Conservation (phyloP, 1,140 invertebrate species). For the Lepidurus arcticus region DNA sequence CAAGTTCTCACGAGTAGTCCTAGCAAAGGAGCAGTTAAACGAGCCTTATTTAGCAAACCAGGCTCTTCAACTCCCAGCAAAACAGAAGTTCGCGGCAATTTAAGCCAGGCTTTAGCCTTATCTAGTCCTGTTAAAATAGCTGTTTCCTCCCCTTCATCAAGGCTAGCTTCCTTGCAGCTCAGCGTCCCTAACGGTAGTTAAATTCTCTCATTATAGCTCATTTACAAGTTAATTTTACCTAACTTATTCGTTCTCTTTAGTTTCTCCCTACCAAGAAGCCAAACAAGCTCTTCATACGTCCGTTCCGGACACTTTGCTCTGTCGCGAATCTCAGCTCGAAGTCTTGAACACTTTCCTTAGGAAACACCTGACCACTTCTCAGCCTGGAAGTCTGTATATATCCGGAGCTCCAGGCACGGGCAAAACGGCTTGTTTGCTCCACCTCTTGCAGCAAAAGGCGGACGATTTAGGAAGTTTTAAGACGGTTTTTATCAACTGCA, state of each 20-base stretch:
- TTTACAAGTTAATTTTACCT: background rate
- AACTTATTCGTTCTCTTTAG: slow-evolving; percentile 24
- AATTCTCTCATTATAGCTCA: background rate
- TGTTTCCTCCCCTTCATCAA: background rate
- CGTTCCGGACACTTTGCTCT: slow-evolving; percentile 59
- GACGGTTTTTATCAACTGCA: slow-evolving; percentile 43
- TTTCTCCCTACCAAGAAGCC: slow-evolving; percentile 27
- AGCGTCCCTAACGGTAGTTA: slow-evolving; percentile 26
- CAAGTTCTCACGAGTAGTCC: background rate
- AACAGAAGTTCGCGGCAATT: background rate
- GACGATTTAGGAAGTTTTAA: slow-evolving; percentile 37
- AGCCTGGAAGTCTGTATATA: slow-evolving; percentile 79
- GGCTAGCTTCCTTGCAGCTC: background rate
- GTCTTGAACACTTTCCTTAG: slow-evolving; percentile 64
- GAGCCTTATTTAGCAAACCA: background rate
- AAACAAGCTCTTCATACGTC: slow-evolving; percentile 62
- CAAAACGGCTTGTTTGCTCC: slow-evolving; percentile 80
- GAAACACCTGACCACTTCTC: slow-evolving; percentile 57
- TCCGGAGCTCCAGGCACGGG: slow-evolving; percentile 95
- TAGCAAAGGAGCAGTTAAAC: background rate
- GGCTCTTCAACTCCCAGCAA: background rate
- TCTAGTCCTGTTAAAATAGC: background rate
- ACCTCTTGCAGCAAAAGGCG: slow-evolving; percentile 55
- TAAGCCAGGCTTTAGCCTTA: background rate
- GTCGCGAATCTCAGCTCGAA: slow-evolving; percentile 68